Evolutionary conservation across 2,797 vertebrate species (phyloP), one percentile per base, ranked within the genome.

Genomic region (Sebastes diaconus): DNA sequence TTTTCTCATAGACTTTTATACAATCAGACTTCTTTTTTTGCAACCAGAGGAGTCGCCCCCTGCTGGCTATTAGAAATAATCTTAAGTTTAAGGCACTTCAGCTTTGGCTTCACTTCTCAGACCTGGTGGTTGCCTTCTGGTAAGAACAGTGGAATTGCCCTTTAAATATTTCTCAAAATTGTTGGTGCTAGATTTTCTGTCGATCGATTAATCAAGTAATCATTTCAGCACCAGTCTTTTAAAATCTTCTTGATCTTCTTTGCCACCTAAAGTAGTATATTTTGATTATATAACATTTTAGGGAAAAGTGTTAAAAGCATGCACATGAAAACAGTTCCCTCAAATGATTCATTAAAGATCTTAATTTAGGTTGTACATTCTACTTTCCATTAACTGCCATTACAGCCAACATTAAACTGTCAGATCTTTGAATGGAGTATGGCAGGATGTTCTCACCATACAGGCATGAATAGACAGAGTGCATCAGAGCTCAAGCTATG

Each of bases 351-450:
- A 8, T 42, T 22, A 66, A 72, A 72, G 6, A 6, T 13, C 65
- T 74, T 63, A 25, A 68, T 71, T 13, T 66, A 20, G 68, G 46
- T 67, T 75, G 11, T 7, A n/a, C 42, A 25, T 29, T 66, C 6
- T 55, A 71, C 65, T 6, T 72, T 0, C n/a, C 34, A 4, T 65
- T 77, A 81, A 50, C 25, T 55, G 59, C 32, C 55, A 58, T 79
- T 75, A 80, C 68, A 63, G 70, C 72, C 67, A 34, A 58, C 25
- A 63, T 79, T 80, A 80, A 79, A 69, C 57, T 20, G 29, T 64
- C 34, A 3, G 24, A 55, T 46, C 36, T 83, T 46, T 76, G 59
- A 87, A 78, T 68, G 63, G 65, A 84, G 59, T 39, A 4, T 30
- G 27, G 36, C 61, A 74, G 67, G 75, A 73, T 68, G 66, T 71